Base-by-base conservation (phyloP, 2,797 vertebrate species). In the Tolypeutes matacus region DNA sequence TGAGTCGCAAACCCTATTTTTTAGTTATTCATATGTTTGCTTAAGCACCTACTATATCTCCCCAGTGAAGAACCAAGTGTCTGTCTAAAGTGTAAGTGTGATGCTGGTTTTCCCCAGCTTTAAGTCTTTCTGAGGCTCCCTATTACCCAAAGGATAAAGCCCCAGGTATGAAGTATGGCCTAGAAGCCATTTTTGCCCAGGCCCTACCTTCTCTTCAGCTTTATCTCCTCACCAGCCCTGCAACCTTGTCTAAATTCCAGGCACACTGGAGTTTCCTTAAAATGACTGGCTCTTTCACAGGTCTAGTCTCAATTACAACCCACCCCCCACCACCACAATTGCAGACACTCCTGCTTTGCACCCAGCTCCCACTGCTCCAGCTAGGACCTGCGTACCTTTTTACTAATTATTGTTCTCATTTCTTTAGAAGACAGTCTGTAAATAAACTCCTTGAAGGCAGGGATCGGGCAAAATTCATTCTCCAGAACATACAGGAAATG, bases 391-490 rank as follows among this genome's bases (percentile, higher is more conserved):
- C 20, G 11, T 51, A n/a, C 15, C 36, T 93, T 88, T 62, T 77
- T 67, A 67, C 23, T 51, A 53, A 69, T 39, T 65, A 42, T 62
- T 56, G 17, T 18, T 27, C 27, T 86, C 46, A 70, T 56, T 93
- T 88, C 17, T 95, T 67, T 64, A 80, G 70, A 92, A 86, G 70
- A 46, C 51, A 18, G 25, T 29, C 62, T 72, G 20, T 36, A 78
- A 88, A 53, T 42, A 88, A 90, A 89, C 70, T 75, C 51, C 83
- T 51, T 80, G 53, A 75, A 91, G 56, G 75, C 51, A 89, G 51
- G 46, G 25, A 51, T 15, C 34, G 25, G 36, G n/a, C 64, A 78
- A 51, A 46, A 60, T 69, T 77, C 56, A 18, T 72, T 53, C 70
- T 87, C 62, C 46, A 81, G 84, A 92, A 92, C 9, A 76, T 20